These are phyloP conservation scores for Anorthoa munda DNA, from an alignment of 2,888 invertebrate species.

Conservation along the genomic window DNA sequence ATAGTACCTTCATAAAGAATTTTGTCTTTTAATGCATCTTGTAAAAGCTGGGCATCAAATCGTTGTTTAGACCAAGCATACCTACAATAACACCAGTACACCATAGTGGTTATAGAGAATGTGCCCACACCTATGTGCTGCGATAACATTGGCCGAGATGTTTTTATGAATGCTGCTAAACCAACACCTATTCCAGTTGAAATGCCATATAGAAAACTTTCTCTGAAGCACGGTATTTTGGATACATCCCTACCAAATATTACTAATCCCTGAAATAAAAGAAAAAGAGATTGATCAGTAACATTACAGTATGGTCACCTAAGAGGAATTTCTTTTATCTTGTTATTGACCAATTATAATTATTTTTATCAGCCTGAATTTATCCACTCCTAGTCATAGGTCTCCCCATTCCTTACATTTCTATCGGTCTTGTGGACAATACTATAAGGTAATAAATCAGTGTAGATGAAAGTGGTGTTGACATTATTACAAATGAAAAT, in stretches of 20 bases:
- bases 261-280: constrained; percentile 87
- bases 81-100: constrained; percentile 93
- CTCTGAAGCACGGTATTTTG: constrained; percentile 95
- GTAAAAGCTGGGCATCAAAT: constrained; percentile 92
- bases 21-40: constrained; percentile 92
- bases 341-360: background rate
- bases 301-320: background rate
- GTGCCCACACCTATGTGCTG: constrained; percentile 93
- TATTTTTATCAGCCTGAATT: background rate
- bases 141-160: constrained; percentile 92
- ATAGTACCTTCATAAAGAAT: constrained; percentile 92
- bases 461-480: background rate
- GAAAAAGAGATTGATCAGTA: background rate
- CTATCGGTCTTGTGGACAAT: background rate
- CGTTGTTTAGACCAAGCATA: constrained; percentile 93
- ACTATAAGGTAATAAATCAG: background rate
- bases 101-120: constrained; percentile 92
- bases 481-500: background rate
- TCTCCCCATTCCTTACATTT: background rate
- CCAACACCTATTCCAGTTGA: constrained; percentile 93
- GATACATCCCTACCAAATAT: constrained; percentile 94
- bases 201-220: constrained; percentile 94
- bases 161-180: constrained; percentile 93
- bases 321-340: background rate
- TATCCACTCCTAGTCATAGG: background rate